Evolutionary conservation across 2,113 vertebrate species (phyloP).

Genomic region (Heterochromis multidens): DNA sequence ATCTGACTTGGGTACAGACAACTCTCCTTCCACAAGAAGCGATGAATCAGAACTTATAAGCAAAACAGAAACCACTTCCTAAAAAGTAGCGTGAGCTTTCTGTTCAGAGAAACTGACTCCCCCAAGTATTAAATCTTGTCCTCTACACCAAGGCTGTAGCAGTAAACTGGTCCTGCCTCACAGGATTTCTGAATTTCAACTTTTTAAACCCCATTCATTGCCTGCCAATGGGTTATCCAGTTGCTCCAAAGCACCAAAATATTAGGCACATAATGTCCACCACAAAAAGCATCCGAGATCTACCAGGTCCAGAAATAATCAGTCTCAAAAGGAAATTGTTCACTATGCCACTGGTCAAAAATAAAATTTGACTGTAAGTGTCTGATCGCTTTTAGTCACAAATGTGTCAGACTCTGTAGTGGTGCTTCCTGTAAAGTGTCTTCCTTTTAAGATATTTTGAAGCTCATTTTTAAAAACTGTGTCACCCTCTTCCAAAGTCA

Average conservation of each 20-base stretch:
- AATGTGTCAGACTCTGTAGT: neutral
- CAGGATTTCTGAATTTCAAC: neutral
- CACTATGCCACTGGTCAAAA: neutral
- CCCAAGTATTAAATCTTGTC: neutral
- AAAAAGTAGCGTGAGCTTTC: neutral
- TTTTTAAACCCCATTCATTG: neutral
- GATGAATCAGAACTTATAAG: neutral
- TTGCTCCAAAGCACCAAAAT: neutral
- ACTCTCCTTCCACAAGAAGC: neutral
- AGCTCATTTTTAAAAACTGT: neutral
- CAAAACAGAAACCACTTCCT: neutral
- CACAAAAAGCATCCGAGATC: neutral
- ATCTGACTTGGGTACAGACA: neutral
- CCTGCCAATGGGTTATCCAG: neutral
- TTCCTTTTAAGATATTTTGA: neutral
- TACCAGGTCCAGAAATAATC: neutral
- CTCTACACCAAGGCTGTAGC: neutral
- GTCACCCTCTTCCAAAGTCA: neutral
- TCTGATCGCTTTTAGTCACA: too few relatives aligned
- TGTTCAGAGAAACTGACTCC: neutral
- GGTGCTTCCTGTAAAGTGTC: neutral
- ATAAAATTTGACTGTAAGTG: neutral
- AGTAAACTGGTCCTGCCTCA: neutral
- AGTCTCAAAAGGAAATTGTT: neutral
- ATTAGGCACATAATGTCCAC: accelerated